A percentile compares a stretch with the other conserved stretches of the same genome.
phyloP scores from a whole-genome alignment of 2,888 invertebrate species.

The Caenorhabditis sp. region DNA sequence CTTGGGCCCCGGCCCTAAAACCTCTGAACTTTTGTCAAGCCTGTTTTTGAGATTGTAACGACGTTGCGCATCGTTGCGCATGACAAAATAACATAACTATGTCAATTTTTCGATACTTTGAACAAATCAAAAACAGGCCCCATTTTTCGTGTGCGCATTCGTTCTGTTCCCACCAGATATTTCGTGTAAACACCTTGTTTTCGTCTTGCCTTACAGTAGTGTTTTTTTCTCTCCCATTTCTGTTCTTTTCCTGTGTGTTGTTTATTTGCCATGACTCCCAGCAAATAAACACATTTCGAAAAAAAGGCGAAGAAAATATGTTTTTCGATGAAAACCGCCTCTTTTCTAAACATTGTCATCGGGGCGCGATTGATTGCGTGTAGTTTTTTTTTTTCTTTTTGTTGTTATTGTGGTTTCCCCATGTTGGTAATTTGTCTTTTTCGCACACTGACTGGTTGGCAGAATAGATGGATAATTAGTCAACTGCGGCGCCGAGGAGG shows the following conservation, averaged over 20 bases:
- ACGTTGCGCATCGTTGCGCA: not conserved
- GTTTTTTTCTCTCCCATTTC: too few relatives aligned
- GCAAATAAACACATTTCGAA: not conserved
- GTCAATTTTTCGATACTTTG: not conserved
- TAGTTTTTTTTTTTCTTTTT: too few relatives aligned
- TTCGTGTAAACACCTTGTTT: slow-evolving; percentile 1
- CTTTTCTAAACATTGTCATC: not conserved
- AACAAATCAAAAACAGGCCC: not conserved
- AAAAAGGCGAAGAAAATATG: too few relatives aligned
- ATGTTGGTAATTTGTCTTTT: not conserved
- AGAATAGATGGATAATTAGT: not conserved
- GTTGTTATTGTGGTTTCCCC: not conserved
- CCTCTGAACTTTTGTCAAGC: not conserved
- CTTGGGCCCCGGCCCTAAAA: too few relatives aligned
- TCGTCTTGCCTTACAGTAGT: not conserved
- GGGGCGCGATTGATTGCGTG: not conserved
- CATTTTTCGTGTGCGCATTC: too few relatives aligned
- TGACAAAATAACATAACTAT: not conserved
- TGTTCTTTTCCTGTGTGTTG: not conserved
- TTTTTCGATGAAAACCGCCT: not conserved
- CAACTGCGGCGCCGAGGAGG: not conserved
- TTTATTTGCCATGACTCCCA: not conserved
- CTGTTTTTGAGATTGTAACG: not conserved
- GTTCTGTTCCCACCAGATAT: not conserved
- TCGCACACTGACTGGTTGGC: not conserved